Evolutionary conservation across 1,140 invertebrate genomes (phyloP).

Genomic region (Papilio dardanus): DNA sequence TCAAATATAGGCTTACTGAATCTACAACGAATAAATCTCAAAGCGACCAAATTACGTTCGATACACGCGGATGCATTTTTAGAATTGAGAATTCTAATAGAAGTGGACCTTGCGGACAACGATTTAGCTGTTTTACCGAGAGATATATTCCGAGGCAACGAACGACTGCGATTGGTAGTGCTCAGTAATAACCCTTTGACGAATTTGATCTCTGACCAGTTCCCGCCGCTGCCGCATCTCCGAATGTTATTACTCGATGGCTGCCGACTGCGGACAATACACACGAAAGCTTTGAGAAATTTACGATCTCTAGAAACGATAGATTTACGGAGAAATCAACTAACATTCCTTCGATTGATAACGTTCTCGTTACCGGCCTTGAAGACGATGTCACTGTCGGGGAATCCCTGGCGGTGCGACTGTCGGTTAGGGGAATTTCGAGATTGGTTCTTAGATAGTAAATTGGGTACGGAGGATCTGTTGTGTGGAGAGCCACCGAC

Average conservation of each 20-base stretch:
- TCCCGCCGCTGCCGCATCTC: conserved; percentile 88
- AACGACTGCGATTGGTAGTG: conserved; percentile 87
- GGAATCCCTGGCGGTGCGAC: conserved; percentile 95
- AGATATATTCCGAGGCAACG: conserved; percentile 90
- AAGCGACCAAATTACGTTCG: conserved; percentile 87
- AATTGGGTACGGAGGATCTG: conserved; percentile 74
- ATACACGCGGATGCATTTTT: conserved; percentile 92
- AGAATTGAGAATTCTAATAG: conserved; percentile 93
- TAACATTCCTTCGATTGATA: conserved; percentile 76
- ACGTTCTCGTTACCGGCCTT: conserved; percentile 81
- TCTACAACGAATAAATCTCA: conserved; percentile 91
- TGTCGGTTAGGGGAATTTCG: conserved; percentile 92
- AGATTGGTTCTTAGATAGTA: conserved; percentile 89
- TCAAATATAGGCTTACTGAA: conserved; percentile 90
- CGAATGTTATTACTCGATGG: conserved; percentile 89
- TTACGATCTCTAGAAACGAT: conserved; percentile 76
- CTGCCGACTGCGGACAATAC: conserved; percentile 88
- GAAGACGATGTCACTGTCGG: conserved; percentile 90
- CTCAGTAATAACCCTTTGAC: conserved; percentile 89
- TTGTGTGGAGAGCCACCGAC: conserved; percentile 71
- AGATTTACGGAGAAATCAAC: conserved; percentile 78
- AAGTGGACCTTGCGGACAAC: conserved; percentile 93
- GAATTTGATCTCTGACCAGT: conserved; percentile 86
- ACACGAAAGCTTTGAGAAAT: conserved; percentile 84
- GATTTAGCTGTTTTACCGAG: conserved; percentile 86